Conservation (phyloP, 2,888 invertebrate species). For the Acanthococcus lagerstroemiae region DNA sequence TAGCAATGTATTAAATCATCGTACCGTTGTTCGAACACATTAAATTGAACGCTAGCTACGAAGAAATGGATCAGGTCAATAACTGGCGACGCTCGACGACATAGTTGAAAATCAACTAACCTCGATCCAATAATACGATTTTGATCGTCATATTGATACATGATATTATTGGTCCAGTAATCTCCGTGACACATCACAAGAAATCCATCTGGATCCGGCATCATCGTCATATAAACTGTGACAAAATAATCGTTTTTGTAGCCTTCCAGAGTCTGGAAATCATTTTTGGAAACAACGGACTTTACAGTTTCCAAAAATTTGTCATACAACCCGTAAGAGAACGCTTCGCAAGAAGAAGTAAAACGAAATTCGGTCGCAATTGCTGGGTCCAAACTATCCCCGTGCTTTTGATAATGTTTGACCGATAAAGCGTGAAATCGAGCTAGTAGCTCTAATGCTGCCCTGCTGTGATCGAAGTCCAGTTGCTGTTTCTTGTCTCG, state of each 20-base stretch:
- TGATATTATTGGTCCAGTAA: conserved; percentile 23
- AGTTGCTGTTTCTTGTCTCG: conserved; percentile 4
- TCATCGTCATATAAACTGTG: too few relatives aligned
- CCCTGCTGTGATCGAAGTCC: background rate
- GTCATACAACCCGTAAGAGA: too few relatives aligned
- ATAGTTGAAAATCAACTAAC: conserved; percentile 2
- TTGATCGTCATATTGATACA: conserved; percentile 13
- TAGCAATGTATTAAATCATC: conserved; percentile 21
- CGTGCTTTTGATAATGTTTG: background rate
- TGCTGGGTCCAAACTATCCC: too few relatives aligned
- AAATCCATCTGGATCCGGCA: too few relatives aligned
- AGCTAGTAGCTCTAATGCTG: conserved; percentile 3
- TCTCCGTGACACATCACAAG: conserved; percentile 18
- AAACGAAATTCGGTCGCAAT: too few relatives aligned
- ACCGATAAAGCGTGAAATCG: conserved; percentile 13
- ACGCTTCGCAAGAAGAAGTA: too few relatives aligned
- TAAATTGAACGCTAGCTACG: conserved; percentile 22
- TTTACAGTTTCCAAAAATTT: too few relatives aligned
- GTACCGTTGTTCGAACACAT: conserved; percentile 7
- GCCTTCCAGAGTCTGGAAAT: too few relatives aligned
- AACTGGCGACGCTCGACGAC: conserved; percentile 11
- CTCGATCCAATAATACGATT: background rate
- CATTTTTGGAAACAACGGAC: too few relatives aligned
- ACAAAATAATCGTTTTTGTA: too few relatives aligned
- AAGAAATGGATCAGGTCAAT: conserved; percentile 32